phyloP scores from a whole-genome alignment of 2,797 vertebrate species.

The Enteromius radiatus region DNA sequence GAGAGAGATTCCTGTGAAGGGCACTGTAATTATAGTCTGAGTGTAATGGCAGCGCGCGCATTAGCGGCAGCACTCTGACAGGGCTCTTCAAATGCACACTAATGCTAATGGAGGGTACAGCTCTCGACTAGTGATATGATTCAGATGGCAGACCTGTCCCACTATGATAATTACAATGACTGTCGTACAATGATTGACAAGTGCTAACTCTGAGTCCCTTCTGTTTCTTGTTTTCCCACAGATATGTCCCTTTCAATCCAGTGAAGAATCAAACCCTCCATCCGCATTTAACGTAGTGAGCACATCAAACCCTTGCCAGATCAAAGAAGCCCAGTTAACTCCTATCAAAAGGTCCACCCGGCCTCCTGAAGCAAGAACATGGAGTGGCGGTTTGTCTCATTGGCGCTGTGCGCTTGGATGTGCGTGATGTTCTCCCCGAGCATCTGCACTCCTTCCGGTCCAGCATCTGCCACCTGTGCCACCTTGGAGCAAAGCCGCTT shows the following conservation, averaged over 20 bases:
- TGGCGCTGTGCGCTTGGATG: constrained; percentile 72
- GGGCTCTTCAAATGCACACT: constrained; percentile 52
- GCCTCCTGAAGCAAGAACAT: constrained; percentile 69
- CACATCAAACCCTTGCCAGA: constrained; percentile 61
- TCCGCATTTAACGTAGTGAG: constrained; percentile 59
- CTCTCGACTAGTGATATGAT: constrained; percentile 26
- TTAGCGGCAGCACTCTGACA: constrained; percentile 60
- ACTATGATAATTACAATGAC: background rate
- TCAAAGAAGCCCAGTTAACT: constrained; percentile 35
- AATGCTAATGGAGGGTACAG: constrained; percentile 63
- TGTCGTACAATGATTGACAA: background rate
- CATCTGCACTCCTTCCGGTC: constrained; percentile 79
- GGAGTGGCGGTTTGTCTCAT: constrained; percentile 69
- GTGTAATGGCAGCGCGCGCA: constrained; percentile 69
- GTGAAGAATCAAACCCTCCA: constrained; percentile 62
- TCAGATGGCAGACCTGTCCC: constrained; percentile 1
- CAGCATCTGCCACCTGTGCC: constrained; percentile 85
- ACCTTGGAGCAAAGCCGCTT: constrained; percentile 96
- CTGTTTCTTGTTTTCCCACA: constrained; percentile 30
- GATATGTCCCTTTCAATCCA: constrained; percentile 61
- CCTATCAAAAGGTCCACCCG: constrained; percentile 20
- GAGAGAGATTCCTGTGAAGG: constrained; percentile 76
- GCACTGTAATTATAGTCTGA: constrained; percentile 75
- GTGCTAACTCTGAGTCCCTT: constrained; percentile 4
- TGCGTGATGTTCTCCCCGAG: constrained; percentile 80